Conservation (phyloP, 2,113 vertebrate species). For the Sclerurus mexicanus region DNA sequence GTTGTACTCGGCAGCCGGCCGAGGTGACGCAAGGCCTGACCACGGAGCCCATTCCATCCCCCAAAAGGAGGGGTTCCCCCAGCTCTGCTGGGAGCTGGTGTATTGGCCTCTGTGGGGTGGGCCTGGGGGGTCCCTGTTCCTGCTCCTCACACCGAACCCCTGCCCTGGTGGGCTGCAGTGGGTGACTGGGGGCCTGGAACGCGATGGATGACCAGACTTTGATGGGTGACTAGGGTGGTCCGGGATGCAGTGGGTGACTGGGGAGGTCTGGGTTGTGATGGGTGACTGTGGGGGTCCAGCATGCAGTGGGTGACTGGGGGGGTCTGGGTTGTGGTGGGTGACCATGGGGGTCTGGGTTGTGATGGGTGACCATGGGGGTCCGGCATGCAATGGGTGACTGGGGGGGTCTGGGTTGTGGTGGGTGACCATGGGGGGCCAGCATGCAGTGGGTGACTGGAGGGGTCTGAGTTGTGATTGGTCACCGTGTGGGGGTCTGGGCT, state of each 20-base stretch:
- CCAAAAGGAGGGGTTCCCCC: too few species aligned
- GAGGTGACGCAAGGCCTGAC: constrained; percentile 15
- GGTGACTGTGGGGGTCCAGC: neutral
- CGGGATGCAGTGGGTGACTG: neutral
- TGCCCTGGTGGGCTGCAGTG: neutral
- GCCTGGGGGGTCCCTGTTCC: neutral
- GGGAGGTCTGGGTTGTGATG: neutral
- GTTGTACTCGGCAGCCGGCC: neutral
- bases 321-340: too few species aligned
- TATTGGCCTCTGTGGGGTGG: neutral
- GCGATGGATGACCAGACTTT: neutral
- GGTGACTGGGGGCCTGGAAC: neutral
- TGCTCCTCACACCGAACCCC: too few species aligned
- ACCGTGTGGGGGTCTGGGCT: neutral
- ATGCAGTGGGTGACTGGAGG: rapidly evolving
- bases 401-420: neutral
- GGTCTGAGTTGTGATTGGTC: neutral
- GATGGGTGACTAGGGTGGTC: neutral
- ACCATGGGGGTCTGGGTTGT: neutral
- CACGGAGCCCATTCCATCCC: neutral
- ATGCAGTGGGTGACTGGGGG: neutral
- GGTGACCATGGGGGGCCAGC: neutral
- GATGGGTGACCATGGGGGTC: too few species aligned
- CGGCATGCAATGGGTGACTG: rapidly evolving
- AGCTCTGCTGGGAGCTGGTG: neutral